Percentiles rank a stretch among this genome's conserved stretches.
Evolutionary conservation across 2,888 invertebrate genomes (phyloP).

Genomic region (Acanthopleura granulata): DNA sequence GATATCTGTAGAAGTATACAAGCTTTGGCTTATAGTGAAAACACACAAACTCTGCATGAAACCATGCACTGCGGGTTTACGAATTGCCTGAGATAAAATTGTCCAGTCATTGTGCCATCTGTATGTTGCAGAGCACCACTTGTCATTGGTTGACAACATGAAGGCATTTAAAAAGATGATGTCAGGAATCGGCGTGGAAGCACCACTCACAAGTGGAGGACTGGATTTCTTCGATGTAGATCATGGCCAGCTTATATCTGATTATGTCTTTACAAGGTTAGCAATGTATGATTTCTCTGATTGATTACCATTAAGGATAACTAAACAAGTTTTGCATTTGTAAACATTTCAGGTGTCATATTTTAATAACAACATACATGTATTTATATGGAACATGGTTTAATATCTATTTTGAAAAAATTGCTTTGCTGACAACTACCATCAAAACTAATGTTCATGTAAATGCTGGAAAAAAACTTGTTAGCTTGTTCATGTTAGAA

Average conservation of each 20-base stretch:
- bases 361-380: too few relatives aligned
- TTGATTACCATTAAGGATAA: background rate
- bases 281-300: background rate
- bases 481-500: too few relatives aligned
- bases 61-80: background rate
- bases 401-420: too few relatives aligned
- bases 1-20: too few relatives aligned
- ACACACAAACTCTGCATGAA: too few relatives aligned
- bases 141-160: constrained; percentile 57
- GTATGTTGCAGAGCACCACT: constrained; percentile 56
- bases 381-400: too few relatives aligned
- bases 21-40: too few relatives aligned
- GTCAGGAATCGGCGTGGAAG: constrained; percentile 53
- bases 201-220: constrained; percentile 44
- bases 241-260: constrained; percentile 51
- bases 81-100: background rate
- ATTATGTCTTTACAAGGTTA: constrained; percentile 57
- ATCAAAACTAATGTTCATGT: too few relatives aligned
- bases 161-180: constrained; percentile 57
- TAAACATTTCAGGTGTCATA: too few relatives aligned
- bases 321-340: too few relatives aligned
- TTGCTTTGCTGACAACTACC: too few relatives aligned
- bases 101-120: background rate
- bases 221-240: constrained; percentile 56
- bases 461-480: too few relatives aligned